These are phyloP conservation scores for Lasioglossum pauxillum DNA, from an alignment of 2,888 invertebrate species.

Conservation along the genomic window DNA sequence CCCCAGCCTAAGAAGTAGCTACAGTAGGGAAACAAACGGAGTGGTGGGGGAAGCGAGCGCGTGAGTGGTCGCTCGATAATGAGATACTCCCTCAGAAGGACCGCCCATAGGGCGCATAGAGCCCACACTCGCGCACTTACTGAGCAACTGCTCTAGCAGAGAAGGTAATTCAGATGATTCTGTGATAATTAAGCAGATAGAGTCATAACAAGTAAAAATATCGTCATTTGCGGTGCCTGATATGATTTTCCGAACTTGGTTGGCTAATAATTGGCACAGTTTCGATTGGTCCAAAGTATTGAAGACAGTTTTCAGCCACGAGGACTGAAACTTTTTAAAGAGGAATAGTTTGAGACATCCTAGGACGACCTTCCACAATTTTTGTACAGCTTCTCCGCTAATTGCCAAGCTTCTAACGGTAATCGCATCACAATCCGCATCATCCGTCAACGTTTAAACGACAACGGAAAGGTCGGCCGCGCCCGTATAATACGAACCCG, in stretches of 20 bases:
- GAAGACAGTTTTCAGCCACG: neutral
- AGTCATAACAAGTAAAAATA: too few relatives aligned
- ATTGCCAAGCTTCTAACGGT: neutral
- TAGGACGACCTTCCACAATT: neutral
- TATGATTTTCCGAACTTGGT: neutral
- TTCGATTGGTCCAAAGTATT: neutral
- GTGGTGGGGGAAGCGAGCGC: neutral
- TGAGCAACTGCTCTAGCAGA: neutral
- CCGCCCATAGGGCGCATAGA: neutral
- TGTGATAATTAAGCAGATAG: neutral
- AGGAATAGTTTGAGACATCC: neutral
- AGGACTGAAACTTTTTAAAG: neutral
- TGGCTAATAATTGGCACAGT: neutral
- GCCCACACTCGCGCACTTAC: conserved; percentile 1
- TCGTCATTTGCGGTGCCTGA: neutral
- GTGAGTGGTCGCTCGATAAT: neutral
- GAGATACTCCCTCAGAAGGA: neutral
- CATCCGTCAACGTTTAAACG: conserved; percentile 57
- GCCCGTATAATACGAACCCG: conserved; percentile 39
- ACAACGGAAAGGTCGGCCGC: conserved; percentile 44
- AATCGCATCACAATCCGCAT: conserved; percentile 17
- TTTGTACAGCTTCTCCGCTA: neutral
- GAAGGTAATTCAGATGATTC: neutral
- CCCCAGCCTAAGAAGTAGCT: neutral
- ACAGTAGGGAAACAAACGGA: neutral